phyloP scores from a whole-genome alignment of 2,113 vertebrate genomes.

The Eleginops maclovinus region DNA sequence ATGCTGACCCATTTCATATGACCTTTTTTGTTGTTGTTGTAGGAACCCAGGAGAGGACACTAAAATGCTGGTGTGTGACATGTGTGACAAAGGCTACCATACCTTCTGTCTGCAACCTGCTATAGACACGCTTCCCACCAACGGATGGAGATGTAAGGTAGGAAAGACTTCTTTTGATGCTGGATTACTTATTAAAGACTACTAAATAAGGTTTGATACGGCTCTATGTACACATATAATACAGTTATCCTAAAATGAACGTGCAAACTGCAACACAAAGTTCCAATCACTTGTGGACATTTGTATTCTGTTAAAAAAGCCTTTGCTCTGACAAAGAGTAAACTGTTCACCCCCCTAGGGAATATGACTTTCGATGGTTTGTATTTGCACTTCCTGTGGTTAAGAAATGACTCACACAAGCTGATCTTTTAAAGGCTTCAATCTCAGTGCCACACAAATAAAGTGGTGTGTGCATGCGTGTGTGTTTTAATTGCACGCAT shows the following conservation, averaged over 20 bases:
- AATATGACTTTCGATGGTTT: slow-evolving; percentile 45
- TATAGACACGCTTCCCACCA: slow-evolving; percentile 96
- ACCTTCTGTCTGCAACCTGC: slow-evolving; percentile 98
- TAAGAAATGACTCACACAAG: slow-evolving; percentile 49
- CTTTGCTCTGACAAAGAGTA: neutral
- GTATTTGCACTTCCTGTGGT: slow-evolving; percentile 48
- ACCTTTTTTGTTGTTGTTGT: slow-evolving; percentile 14
- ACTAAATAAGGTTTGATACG: neutral
- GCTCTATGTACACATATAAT: neutral
- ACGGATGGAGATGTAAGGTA: slow-evolving; percentile 99
- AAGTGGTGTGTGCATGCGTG: neutral
- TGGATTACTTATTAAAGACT: neutral
- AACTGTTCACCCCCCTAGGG: slow-evolving; percentile 13
- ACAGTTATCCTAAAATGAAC: neutral
- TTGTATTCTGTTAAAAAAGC: neutral
- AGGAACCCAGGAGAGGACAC: slow-evolving; percentile 99
- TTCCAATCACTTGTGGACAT: neutral
- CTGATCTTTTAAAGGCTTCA: slow-evolving; percentile 50
- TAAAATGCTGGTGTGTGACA: slow-evolving; percentile 99
- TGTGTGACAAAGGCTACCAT: slow-evolving; percentile 99
- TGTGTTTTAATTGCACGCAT: slow-evolving; percentile 13
- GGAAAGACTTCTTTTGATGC: slow-evolving; percentile 38
- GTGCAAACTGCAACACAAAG: neutral
- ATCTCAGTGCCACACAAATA: slow-evolving; percentile 23
- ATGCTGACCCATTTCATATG: neutral